A percentile compares a stretch with the other conserved stretches of the same genome.
Evolutionary conservation across 2,113 vertebrate species (phyloP).

Genomic region (Urocynchramus pylzowi): DNA sequence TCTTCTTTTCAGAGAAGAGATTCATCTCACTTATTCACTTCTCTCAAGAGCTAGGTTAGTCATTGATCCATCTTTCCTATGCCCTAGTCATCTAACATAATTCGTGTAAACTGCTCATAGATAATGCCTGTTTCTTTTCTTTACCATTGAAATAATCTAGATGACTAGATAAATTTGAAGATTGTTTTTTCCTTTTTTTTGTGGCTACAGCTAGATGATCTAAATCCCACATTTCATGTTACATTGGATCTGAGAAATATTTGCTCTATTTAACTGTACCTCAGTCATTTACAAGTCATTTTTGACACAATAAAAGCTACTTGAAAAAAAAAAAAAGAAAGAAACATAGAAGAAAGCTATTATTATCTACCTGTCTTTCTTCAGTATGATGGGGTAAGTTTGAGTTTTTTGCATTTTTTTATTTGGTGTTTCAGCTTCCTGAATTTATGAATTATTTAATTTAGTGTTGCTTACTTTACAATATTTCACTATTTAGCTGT

Average conservation of each 20-base stretch:
- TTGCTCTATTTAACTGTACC: neutral
- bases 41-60: neutral
- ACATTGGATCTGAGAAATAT: neutral
- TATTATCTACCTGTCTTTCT: neutral
- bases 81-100: neutral
- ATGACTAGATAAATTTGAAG: neutral
- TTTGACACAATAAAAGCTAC: neutral
- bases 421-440: neutral
- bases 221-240: neutral
- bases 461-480: neutral
- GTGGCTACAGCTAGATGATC: neutral
- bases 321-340: neutral
- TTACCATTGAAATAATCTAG: neutral
- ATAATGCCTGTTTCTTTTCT: neutral
- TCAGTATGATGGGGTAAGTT: accelerated
- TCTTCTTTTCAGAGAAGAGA: neutral
- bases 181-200: neutral
- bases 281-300: neutral
- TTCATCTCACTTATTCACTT: neutral
- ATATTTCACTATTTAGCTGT: neutral
- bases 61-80: neutral
- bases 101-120: neutral
- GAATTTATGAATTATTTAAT: neutral
- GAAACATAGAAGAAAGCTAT: neutral
- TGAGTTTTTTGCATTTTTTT: neutral